phyloP scores from a whole-genome alignment of 2,113 vertebrate species.

The Cynocephalus volans region DNA sequence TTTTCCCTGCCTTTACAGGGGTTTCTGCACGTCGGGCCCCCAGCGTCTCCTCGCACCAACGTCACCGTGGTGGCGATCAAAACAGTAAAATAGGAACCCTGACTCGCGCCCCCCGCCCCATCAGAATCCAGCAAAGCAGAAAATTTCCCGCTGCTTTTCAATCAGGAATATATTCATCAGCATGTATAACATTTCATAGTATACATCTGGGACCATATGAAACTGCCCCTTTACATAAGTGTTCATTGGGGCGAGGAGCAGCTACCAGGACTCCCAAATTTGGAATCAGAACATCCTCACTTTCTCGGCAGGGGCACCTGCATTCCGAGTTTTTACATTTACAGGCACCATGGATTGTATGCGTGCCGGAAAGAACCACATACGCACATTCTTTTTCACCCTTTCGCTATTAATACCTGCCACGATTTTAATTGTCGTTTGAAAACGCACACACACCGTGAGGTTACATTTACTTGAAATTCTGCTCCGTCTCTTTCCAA shows the following conservation, averaged over 20 bases:
- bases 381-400: not conserved
- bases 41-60: not conserved
- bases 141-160: not conserved
- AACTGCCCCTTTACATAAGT: slow-evolving; percentile 44
- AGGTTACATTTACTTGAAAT: slow-evolving; percentile 71
- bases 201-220: not conserved
- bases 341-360: too few species aligned
- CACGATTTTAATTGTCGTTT: slow-evolving; percentile 56
- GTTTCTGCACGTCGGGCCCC: not conserved
- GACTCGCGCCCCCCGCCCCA: not conserved
- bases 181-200: too few species aligned
- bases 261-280: not conserved
- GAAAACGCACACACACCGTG: slow-evolving; percentile 2
- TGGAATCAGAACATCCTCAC: not conserved
- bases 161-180: too few species aligned
- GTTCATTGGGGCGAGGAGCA: not conserved
- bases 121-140: slow-evolving; percentile 56
- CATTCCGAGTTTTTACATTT: not conserved
- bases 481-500: not conserved
- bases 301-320: not conserved
- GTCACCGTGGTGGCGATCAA: not conserved
- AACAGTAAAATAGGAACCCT: not conserved
- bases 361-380: not conserved
- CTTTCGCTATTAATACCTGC: slow-evolving; percentile 45
- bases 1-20: not conserved